phyloP scores from a whole-genome alignment of 2,797 vertebrate genomes.

The Furcifer pardalis region DNA sequence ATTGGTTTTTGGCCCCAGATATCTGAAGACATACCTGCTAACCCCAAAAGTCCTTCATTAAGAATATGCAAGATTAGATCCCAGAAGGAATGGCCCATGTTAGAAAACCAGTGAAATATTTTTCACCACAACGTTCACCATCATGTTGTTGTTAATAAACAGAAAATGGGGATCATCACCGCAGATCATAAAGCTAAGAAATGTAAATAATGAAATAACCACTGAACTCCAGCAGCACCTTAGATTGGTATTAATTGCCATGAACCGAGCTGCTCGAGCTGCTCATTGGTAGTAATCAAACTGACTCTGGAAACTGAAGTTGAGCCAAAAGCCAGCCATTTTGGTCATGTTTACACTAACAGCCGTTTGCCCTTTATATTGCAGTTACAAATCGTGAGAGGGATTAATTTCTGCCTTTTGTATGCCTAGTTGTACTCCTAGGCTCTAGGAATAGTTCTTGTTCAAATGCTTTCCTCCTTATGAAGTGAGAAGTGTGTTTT shows the following conservation, averaged over 20 bases:
- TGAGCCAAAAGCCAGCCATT: not conserved
- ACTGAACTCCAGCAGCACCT: not conserved
- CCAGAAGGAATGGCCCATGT: not conserved
- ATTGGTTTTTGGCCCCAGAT: not conserved
- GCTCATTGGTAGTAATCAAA: not conserved
- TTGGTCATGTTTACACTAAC: not conserved
- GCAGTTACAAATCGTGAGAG: not conserved
- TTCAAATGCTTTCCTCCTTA: not conserved
- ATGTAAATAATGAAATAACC: not conserved
- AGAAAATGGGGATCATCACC: not conserved
- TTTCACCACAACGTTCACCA: not conserved
- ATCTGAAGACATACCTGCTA: not conserved
- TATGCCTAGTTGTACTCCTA: not conserved
- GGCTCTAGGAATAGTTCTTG: not conserved
- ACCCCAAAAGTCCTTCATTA: slow-evolving; percentile 15
- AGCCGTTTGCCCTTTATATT: not conserved
- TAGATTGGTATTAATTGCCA: not conserved
- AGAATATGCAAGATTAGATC: not conserved
- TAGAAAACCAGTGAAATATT: not conserved
- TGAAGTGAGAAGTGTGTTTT: not conserved
- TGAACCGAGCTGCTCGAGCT: not conserved
- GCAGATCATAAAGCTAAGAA: not conserved
- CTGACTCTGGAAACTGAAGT: not conserved
- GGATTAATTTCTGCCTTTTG: not conserved
- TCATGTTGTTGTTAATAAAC: not conserved